phyloP scores from a whole-genome alignment of 2,113 vertebrate species.

The Trogon melanurus region DNA sequence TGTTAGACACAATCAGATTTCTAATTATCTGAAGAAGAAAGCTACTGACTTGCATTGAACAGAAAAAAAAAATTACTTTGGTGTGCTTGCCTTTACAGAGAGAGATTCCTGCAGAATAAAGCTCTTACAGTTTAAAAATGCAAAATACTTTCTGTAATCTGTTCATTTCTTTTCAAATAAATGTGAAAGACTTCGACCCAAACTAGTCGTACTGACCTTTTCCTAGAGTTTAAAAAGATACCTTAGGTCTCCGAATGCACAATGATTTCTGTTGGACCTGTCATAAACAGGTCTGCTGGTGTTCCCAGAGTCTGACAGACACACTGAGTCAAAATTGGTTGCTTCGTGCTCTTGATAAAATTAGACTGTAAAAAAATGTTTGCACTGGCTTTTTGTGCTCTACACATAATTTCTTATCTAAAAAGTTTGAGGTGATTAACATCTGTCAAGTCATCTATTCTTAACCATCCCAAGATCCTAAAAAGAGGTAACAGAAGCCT shows the following conservation, averaged over 20 bases:
- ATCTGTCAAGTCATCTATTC: slow-evolving; percentile 1
- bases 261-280: background rate
- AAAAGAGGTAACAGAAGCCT: background rate
- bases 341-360: background rate
- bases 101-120: background rate
- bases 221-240: background rate
- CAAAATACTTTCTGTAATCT: background rate
- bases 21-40: background rate
- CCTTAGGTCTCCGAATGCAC: background rate
- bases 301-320: background rate
- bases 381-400: background rate
- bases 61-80: background rate
- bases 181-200: background rate
- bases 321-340: background rate
- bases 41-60: background rate
- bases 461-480: background rate
- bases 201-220: background rate
- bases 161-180: background rate
- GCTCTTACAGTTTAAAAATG: background rate
- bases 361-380: background rate
- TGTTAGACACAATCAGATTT: background rate
- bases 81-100: background rate
- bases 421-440: slow-evolving; percentile 1
- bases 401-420: background rate
- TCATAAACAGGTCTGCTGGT: background rate